Evolutionary conservation across 2,797 vertebrate genomes (phyloP).

Genomic region (Mustela erminea): DNA sequence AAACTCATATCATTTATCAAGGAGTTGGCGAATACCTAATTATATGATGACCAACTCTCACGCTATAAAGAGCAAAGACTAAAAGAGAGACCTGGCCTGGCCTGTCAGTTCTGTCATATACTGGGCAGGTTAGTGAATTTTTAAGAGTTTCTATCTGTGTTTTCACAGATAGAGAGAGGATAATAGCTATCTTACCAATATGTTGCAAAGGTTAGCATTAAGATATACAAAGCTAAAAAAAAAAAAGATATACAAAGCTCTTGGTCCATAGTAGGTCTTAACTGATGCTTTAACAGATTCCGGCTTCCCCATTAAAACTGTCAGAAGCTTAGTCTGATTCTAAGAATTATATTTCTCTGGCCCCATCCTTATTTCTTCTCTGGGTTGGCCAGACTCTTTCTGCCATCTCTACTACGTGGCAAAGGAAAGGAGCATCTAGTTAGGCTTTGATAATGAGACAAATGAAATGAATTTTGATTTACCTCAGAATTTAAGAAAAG

Average conservation of each 20-base stretch:
- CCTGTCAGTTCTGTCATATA: neutral
- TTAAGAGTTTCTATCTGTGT: neutral
- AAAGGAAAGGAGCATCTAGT: neutral
- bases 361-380: neutral
- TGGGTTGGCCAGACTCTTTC: neutral
- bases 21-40: neutral
- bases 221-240: neutral
- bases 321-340: neutral
- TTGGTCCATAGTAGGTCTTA: neutral
- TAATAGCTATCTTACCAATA: neutral
- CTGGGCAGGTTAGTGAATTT: neutral
- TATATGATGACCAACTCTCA: neutral
- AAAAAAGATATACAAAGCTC: neutral
- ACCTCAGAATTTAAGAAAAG: neutral
- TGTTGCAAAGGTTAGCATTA: neutral
- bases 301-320: neutral
- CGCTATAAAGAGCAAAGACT: neutral
- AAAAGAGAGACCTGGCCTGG: neutral
- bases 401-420: neutral
- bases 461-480: conserved; percentile 49
- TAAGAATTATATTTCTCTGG: neutral
- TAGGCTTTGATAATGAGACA: neutral
- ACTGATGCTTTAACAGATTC: neutral
- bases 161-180: neutral
- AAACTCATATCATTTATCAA: neutral